Base-by-base conservation (phyloP, 1,140 invertebrate species). In the Zaprionus davidi region DNA sequence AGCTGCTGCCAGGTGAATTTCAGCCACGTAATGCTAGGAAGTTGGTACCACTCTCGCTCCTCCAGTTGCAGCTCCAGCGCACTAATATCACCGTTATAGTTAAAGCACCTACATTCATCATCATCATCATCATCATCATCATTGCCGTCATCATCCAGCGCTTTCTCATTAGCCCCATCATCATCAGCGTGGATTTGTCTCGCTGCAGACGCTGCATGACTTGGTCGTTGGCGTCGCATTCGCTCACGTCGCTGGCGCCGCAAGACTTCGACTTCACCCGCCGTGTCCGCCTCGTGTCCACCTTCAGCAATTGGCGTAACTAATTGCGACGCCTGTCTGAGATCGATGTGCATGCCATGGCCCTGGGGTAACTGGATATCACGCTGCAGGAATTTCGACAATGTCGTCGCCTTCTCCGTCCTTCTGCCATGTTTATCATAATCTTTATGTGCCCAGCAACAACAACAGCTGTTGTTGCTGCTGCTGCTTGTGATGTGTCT, bases 41-140 rank as follows among this genome's bases (percentile, higher is more conserved):
- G 79, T 71, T 86, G 65, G 44, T 78, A 34, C 70, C 63, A 57
- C 64, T 78, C 41, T 53, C 20, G 44, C 65, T 57, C 24, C 55
- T 76, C 53, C 44, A 55, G 64, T 36, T 59, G 24, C 64, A 71
- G 72, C 57, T 78, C 68, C 76, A 75, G 64, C 67, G 68, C 72
- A 90, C 85, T 87, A 92, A 90, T 92, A 92, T 92, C 90, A 92
- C 90, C 83, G 79, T 91, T 91, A 81, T 82, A 86, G 81, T 87
- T 92, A 92, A 90, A 92, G 90, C 90, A 92, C 90, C 90, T 92
- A 87, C 90, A 92, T 90, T 92, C 90, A 87, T 91, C 81, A 78
- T 84, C 79, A 75, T 82, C 79, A 75, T 82, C 73, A 58, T 78
- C 55, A 63, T 69, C 71, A 62, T 73, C 20, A 31, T 9, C 28